Evolutionary conservation across 2,113 vertebrate genomes (phyloP).

Genomic region (Ciconia maguari): DNA sequence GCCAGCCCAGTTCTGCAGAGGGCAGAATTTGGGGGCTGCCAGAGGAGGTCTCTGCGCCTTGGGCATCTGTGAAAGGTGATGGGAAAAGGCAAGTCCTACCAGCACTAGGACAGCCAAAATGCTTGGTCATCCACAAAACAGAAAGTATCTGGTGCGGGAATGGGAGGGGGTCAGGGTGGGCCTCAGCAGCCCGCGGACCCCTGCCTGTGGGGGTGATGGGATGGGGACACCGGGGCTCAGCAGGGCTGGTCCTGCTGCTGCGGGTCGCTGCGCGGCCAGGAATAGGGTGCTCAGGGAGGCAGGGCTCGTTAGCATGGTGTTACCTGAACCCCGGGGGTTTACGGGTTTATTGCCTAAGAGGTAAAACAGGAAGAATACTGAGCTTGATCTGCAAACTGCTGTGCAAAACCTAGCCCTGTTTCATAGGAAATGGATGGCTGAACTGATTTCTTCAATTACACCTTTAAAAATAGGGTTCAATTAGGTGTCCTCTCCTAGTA

Average conservation of each 20-base stretch:
- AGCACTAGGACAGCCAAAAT: fast-evolving
- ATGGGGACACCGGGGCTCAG: background rate
- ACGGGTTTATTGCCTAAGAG: background rate
- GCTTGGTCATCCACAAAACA: background rate
- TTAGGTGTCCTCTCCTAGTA: background rate
- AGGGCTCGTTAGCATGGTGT: fast-evolving
- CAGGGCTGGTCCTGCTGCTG: background rate
- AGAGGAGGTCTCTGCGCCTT: background rate
- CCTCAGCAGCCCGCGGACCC: background rate
- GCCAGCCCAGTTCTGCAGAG: background rate
- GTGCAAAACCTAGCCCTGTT: background rate
- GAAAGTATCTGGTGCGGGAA: background rate
- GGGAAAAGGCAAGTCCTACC: background rate
- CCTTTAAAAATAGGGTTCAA: background rate
- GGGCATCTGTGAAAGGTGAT: background rate
- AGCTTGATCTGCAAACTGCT: background rate
- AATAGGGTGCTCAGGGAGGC: background rate
- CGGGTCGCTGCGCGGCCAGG: background rate
- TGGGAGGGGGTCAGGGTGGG: fast-evolving
- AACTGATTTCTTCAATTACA: background rate
- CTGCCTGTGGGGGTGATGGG: background rate
- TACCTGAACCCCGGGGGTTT: background rate
- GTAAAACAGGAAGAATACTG: background rate
- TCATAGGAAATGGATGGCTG: background rate
- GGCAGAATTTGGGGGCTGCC: background rate